Evolutionary conservation across 2,888 invertebrate genomes (phyloP).

Genomic region (Mongoloraphidia duomilia): DNA sequence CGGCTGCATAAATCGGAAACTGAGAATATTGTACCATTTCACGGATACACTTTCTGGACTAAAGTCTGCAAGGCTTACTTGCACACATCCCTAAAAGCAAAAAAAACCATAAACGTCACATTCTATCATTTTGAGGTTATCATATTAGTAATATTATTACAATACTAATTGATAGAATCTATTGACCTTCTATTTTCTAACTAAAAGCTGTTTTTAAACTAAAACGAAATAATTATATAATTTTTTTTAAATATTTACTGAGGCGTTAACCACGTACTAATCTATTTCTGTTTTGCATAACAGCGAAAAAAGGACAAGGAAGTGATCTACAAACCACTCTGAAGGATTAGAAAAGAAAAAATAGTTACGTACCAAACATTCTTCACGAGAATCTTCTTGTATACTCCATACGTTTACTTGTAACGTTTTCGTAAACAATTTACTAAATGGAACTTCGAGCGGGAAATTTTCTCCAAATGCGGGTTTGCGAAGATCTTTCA

Average conservation of each 20-base stretch:
- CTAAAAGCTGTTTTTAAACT: too few species aligned
- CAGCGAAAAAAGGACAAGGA: too few species aligned
- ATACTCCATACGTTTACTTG: slow-evolving; percentile 80
- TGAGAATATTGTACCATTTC: slow-evolving; percentile 92
- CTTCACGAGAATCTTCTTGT: slow-evolving; percentile 49
- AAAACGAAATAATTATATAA: too few species aligned
- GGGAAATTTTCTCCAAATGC: slow-evolving; percentile 67
- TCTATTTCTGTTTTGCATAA: too few species aligned
- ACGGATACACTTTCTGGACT: slow-evolving; percentile 65
- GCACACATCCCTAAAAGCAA: slow-evolving; percentile 70
- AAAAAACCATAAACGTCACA: slow-evolving; percentile 4
- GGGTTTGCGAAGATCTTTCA: slow-evolving; percentile 57
- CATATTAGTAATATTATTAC: not conserved
- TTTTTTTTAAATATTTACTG: too few species aligned
- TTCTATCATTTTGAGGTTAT: not conserved
- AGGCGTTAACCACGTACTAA: too few species aligned
- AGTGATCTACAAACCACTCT: not conserved
- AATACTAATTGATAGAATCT: not conserved
- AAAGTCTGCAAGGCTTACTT: slow-evolving; percentile 92
- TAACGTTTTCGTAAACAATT: slow-evolving; percentile 73
- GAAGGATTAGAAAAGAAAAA: not conserved
- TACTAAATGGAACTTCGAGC: slow-evolving; percentile 58
- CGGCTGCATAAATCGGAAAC: slow-evolving; percentile 62
- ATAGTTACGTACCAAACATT: slow-evolving; percentile 65
- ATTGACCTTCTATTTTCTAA: too few species aligned